Base-by-base conservation (phyloP, 2,797 vertebrate genomes). In the Hephaestus fuliginosus region DNA sequence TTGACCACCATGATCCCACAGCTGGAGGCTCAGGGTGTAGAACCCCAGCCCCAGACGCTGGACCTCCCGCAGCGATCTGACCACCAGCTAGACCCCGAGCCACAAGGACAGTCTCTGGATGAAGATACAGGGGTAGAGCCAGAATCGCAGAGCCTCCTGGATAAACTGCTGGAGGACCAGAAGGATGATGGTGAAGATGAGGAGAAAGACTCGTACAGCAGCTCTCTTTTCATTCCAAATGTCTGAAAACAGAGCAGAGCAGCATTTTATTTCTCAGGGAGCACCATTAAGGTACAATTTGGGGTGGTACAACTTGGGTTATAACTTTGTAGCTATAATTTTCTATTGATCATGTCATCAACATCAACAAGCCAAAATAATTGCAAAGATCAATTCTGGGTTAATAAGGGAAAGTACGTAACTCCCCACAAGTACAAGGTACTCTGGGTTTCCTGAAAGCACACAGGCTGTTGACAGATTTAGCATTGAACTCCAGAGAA, bases 151-250 rank as follows among this genome's bases (percentile, higher is more conserved):
- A 94, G 82, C 65, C 84, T 93, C 7, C 84, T 94, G 72, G 93
- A 94, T 72, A 98, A 96, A 90, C 96, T 99, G 73, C 96, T 99
- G 4, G 95, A 98, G 76, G 91, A 93, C 8, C 88, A 78, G 25
- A 88, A 90, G 64, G 70, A 66, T n/a, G 76, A 75, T 5, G 69
- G 15, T 2, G 80, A 74, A 13, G 88, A 96, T 0, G 95, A 96
- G 25, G 95, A 94, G 64, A 96, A 92, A 30, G 96, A 96, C 66
- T 92, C 94, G 4, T 99, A 97, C 80, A 95, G 91, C 88, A 91
- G 93, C 61, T 94, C 96, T 0, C 90, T 98, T 6, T 97, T 97
- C 22, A 95, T 96, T 9, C 91, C 95, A 39, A 95, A 96, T 81
- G 95, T 97, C 82, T 98, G 74, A 94, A 86, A 57, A 58, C 30